Evolutionary conservation across 2,113 vertebrate species (phyloP), one percentile per base, ranked within the genome.

Genomic region (Thymallus thymallus): DNA sequence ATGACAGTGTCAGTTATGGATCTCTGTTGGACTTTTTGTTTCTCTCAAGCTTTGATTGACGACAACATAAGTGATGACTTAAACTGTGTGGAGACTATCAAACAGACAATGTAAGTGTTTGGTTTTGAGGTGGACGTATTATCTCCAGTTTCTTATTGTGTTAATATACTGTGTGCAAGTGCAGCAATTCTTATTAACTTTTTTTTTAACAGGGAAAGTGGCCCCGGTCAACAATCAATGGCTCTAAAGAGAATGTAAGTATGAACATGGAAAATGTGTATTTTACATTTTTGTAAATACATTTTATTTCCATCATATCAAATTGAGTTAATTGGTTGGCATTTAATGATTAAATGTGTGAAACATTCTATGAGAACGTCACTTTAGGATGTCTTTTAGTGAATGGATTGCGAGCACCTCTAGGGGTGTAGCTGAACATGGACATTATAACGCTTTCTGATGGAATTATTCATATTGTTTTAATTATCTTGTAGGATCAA

Each of bases 11-110:
- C 18, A 35, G 22, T 61, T 5, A 22, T 30, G 35, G 26, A 5
- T 62, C 18, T 62, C 23, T 63, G 35, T 24, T 29, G 35, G 35
- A 9, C 1, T 55, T 56, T 72, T 61, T 16, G 76, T 60, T 66
- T 56, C 22, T 48, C 46, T 58, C 4, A 70, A 91, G 88, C 65
- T 1, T 63, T 91, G 35, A 0, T 74, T 9, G 81, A 91, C 74
- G 80, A 86, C 22, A 2, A 89, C 64, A 85, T 86, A 51, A 24
- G 2, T 0, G 87, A 92, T n/a, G 90, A 91, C 76, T 58, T 89
- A 10, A 0, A 0, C 2, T 92, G 90, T 48, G 0, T 90, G 64
- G 2, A 74, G 7, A 62, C 78, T 29, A 5, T 86, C 65, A 5
- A 76, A 29, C 62, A 1, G 6, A 74, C 66, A 51, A 14, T 22